These are phyloP conservation scores for Cephus rjabovi DNA, from an alignment of 2,888 invertebrate genomes.

Conservation along the genomic window DNA sequence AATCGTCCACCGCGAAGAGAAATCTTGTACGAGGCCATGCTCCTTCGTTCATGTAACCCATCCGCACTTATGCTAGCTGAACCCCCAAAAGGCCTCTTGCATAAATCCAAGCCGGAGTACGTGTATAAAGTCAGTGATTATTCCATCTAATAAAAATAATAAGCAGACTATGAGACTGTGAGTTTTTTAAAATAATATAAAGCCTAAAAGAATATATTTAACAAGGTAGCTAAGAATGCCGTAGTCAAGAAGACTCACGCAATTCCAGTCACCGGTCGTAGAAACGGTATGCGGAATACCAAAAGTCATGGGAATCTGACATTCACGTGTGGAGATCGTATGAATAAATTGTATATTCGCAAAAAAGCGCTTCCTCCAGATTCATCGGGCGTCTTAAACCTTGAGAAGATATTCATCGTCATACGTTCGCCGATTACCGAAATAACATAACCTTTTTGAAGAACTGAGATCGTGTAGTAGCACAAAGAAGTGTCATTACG, in stretches of 20 bases:
- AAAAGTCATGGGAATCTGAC: not conserved
- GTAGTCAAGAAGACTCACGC: not conserved
- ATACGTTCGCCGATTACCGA: not conserved
- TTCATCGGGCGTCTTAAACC: not conserved
- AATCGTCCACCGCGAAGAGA: not conserved
- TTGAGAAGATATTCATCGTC: not conserved
- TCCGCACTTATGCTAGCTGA: not conserved
- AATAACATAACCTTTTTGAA: not conserved
- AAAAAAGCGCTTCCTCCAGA: not conserved
- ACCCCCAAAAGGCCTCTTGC: not conserved
- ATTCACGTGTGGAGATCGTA: not conserved
- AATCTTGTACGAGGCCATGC: not conserved
- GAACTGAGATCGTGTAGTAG: not conserved
- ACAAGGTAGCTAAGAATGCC: not conserved
- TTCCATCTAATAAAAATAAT: not conserved
- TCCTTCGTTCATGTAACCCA: not conserved
- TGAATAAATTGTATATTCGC: not conserved
- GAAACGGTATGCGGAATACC: not conserved
- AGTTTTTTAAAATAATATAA: not conserved
- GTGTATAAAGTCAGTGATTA: not conserved
- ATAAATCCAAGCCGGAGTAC: not conserved
- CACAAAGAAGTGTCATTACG: no score
- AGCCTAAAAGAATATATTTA: not conserved
- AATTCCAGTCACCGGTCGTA: not conserved
- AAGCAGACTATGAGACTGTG: not conserved